Evolutionary conservation across 2,797 vertebrate genomes (phyloP).

Genomic region (Sebastes wilsoni): DNA sequence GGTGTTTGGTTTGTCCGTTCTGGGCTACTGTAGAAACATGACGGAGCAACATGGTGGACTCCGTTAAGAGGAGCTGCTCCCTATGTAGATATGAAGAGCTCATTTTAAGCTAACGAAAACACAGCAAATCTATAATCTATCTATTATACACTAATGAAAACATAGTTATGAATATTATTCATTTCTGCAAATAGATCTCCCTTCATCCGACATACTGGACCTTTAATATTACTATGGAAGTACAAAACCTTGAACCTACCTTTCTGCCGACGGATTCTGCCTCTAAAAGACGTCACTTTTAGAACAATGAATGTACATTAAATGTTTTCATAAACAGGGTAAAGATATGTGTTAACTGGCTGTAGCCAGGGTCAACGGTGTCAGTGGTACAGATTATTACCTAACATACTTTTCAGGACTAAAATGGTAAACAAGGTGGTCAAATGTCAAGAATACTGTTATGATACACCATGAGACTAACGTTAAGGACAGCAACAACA

Average conservation of each 20-base stretch:
- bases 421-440: neutral
- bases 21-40: too few species aligned
- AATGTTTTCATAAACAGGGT: neutral
- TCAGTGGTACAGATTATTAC: neutral
- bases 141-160: too few species aligned
- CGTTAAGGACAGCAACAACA: slow-evolving; percentile 8
- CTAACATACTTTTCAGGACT: neutral
- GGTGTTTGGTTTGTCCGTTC: too few species aligned
- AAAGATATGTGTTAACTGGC: neutral
- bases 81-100: too few species aligned
- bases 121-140: too few species aligned
- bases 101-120: too few species aligned
- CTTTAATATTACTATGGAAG: neutral
- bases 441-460: neutral
- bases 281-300: neutral
- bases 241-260: neutral
- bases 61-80: too few species aligned
- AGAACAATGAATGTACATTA: neutral
- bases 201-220: too few species aligned
- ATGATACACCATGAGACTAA: neutral
- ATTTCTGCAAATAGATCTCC: too few species aligned
- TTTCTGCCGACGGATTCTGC: neutral
- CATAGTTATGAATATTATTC: too few species aligned
- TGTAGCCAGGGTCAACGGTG: neutral
- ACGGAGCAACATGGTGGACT: too few species aligned